These are phyloP conservation scores for Poeciliopsis infans DNA, from an alignment of 2,797 vertebrate species.

Conservation along the genomic window DNA sequence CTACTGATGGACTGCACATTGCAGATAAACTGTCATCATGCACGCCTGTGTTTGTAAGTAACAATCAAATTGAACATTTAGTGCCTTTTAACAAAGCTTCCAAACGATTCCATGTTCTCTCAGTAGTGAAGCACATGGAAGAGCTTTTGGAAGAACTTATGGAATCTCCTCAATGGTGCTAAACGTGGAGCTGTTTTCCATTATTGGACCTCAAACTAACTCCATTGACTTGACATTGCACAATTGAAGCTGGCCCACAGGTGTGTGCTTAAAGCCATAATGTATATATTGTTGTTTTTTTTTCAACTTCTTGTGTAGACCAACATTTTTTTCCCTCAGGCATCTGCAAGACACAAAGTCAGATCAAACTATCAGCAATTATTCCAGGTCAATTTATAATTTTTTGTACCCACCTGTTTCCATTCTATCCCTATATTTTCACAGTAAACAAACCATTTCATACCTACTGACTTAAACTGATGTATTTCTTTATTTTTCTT, in stretches of 20 bases:
- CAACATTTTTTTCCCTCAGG: slow-evolving; percentile 23
- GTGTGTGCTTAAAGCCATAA: slow-evolving; percentile 41
- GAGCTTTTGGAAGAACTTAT: slow-evolving; percentile 32
- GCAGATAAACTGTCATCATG: slow-evolving; percentile 17
- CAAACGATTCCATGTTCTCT: slow-evolving; percentile 61
- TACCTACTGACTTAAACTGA: background rate
- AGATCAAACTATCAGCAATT: background rate
- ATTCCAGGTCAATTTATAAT: background rate
- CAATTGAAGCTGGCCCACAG: slow-evolving; percentile 24
- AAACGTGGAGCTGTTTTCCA: slow-evolving; percentile 52
- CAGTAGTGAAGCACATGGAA: slow-evolving; percentile 57
- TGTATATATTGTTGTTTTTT: background rate
- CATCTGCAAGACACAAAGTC: slow-evolving; percentile 33
- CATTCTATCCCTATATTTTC: background rate
- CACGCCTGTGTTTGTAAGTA: slow-evolving; percentile 24
- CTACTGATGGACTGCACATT: slow-evolving; percentile 28
- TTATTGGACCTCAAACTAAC: slow-evolving; percentile 17
- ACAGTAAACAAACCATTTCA: background rate
- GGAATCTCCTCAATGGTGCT: slow-evolving; percentile 70
- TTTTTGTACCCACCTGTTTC: background rate
- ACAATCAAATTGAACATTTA: slow-evolving; percentile 64
- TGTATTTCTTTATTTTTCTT: background rate
- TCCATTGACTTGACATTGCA: slow-evolving; percentile 17
- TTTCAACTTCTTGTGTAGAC: slow-evolving; percentile 5
- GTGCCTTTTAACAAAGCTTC: slow-evolving; percentile 77